These are phyloP conservation scores for Rhyacophila evoluta DNA, from an alignment of 2,888 invertebrate genomes.

Conservation along the genomic window DNA sequence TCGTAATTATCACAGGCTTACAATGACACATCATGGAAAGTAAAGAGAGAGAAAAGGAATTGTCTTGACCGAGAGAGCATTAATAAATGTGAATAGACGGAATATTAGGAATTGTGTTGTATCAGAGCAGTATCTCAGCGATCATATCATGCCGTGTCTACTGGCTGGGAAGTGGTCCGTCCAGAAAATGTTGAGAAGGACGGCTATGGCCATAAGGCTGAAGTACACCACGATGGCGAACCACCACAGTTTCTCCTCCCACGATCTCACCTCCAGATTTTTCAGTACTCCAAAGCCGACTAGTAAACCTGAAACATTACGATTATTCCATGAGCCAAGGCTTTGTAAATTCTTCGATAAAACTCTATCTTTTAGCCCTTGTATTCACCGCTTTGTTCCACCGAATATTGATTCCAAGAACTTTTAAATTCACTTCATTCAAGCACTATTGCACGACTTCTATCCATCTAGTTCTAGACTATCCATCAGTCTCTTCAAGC, in stretches of 20 bases:
- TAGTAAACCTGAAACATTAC: slow-evolving; percentile 74
- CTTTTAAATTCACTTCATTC: too few relatives aligned
- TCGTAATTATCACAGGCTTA: too few relatives aligned
- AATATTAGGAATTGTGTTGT: not conserved
- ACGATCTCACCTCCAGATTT: slow-evolving; percentile 82
- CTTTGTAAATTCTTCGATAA: too few relatives aligned
- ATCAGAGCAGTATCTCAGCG: not conserved
- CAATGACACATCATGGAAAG: too few relatives aligned
- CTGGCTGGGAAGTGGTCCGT: slow-evolving; percentile 67
- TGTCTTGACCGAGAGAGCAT: not conserved
- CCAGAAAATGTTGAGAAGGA: slow-evolving; percentile 78
- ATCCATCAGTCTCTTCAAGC: too few relatives aligned
- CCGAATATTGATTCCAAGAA: too few relatives aligned
- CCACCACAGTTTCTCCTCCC: slow-evolving; percentile 89
- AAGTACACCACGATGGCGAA: slow-evolving; percentile 79
- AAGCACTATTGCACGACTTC: too few relatives aligned
- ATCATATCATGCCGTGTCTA: not conserved
- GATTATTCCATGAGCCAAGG: slow-evolving; percentile 58
- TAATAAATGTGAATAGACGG: not conserved
- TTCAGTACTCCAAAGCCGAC: slow-evolving; percentile 88
- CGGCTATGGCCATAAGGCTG: slow-evolving; percentile 78
- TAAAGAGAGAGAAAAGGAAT: too few relatives aligned
- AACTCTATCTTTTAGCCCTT: too few relatives aligned
- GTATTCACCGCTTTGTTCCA: too few relatives aligned
- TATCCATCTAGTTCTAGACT: too few relatives aligned